These are phyloP conservation scores for Pseudococcus jackbeardsleyi DNA, from an alignment of 2,888 invertebrate species.

Conservation along the genomic window DNA sequence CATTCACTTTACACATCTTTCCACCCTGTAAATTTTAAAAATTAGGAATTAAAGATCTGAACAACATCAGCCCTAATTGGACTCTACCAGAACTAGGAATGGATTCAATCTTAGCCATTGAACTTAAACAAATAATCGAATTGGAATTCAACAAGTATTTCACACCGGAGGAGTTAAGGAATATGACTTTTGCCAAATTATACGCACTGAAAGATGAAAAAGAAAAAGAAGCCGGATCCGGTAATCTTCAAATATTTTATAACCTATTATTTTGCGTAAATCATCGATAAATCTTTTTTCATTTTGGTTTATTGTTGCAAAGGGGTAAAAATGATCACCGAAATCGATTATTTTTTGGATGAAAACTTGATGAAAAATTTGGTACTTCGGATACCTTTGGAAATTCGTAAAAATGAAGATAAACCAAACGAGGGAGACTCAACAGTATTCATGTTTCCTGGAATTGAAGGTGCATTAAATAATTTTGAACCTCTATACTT, in stretches of 20 bases:
- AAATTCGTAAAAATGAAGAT: background rate
- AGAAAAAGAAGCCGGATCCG: background rate
- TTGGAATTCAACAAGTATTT: slow-evolving; percentile 89
- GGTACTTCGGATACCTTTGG: background rate
- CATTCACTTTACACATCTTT: too few species aligned
- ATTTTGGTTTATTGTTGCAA: too few species aligned
- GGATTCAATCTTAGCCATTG: slow-evolving; percentile 97
- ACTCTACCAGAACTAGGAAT: slow-evolving; percentile 92
- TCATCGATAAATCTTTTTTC: too few species aligned
- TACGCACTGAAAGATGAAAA: slow-evolving; percentile 69
- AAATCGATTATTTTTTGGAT: too few species aligned
- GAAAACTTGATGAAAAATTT: too few species aligned
- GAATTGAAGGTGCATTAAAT: background rate
- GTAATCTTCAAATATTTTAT: background rate
- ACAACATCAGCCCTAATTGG: slow-evolving; percentile 78
- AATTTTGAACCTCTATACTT: too few species aligned
- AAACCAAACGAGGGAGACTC: background rate
- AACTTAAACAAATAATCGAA: slow-evolving; percentile 93
- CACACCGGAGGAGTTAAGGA: slow-evolving; percentile 87
- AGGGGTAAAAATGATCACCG: too few species aligned
- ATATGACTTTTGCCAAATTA: slow-evolving; percentile 80
- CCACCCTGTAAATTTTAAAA: background rate
- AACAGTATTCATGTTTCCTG: background rate
- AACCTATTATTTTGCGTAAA: too few species aligned
- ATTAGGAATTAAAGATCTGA: slow-evolving; percentile 75